A percentile compares a stretch with the other conserved stretches of the same genome.
These are phyloP conservation scores for Basileuterus tristriatus DNA, from an alignment of 2,797 vertebrate species.

Conservation along the genomic window DNA sequence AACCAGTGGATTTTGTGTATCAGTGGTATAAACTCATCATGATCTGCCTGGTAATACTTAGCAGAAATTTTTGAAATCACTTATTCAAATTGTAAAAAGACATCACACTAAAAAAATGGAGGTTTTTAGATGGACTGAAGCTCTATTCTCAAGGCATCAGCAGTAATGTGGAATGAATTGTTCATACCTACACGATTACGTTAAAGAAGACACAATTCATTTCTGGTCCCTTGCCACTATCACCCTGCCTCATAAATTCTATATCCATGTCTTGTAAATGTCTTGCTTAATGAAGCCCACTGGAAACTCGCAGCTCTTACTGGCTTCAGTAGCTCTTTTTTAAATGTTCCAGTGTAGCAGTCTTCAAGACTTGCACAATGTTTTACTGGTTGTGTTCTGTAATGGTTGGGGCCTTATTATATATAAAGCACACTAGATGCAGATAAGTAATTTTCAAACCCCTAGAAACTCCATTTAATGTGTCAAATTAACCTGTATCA, in stretches of 20 bases:
- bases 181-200: not conserved
- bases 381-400: not conserved
- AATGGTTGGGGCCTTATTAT: accelerated
- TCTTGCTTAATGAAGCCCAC: not conserved
- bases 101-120: not conserved
- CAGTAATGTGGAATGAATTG: not conserved
- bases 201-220: not conserved
- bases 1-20: not conserved
- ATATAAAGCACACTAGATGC: not conserved
- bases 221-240: not conserved
- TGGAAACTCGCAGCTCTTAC: not conserved
- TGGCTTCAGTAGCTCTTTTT: not conserved
- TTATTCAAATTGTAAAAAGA: not conserved
- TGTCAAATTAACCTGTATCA: not conserved
- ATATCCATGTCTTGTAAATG: not conserved
- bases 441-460: not conserved
- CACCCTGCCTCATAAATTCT: not conserved
- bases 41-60: not conserved
- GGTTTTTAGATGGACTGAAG: not conserved
- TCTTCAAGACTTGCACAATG: not conserved
- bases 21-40: not conserved
- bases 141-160: not conserved
- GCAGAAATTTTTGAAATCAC: not conserved
- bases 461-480: not conserved
- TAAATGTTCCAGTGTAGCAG: not conserved